Percentiles rank a stretch among this genome's conserved stretches.
phyloP scores from a whole-genome alignment of 2,113 vertebrate genomes.

The Panthera uncia region DNA sequence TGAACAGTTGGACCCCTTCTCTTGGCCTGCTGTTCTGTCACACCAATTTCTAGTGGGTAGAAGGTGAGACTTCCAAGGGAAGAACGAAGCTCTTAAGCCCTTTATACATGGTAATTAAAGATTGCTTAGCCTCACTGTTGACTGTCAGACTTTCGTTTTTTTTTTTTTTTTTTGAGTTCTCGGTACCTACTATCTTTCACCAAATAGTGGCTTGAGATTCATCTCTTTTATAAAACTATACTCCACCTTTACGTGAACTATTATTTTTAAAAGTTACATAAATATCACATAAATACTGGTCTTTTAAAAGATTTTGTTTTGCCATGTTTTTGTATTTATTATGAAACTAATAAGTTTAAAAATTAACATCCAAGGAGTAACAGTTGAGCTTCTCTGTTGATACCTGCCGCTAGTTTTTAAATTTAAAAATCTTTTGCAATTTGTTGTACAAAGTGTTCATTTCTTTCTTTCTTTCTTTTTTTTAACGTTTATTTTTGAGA shows the following conservation, averaged over 20 bases:
- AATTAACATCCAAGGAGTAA: background rate
- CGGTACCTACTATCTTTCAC: constrained; percentile 18
- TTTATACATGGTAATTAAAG: background rate
- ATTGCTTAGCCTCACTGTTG: background rate
- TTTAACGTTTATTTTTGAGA: too few relatives aligned
- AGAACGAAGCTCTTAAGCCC: background rate
- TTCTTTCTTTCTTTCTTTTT: too few relatives aligned
- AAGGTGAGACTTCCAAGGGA: background rate
- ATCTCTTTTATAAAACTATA: background rate
- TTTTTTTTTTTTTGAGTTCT: background rate
- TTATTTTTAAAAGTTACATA: background rate
- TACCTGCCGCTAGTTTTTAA: background rate
- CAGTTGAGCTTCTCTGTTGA: background rate
- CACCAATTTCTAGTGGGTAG: background rate
- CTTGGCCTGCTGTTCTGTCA: background rate
- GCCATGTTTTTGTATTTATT: constrained; percentile 43
- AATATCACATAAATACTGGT: background rate
- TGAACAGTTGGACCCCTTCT: background rate
- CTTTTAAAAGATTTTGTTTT: background rate
- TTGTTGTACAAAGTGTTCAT: background rate
- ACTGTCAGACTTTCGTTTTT: background rate
- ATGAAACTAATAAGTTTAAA: constrained; percentile 23
- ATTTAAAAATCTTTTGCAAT: background rate
- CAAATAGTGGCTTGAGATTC: background rate
- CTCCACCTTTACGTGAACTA: constrained; percentile 51